Evolutionary conservation across 2,888 invertebrate species (phyloP), one percentile per base, ranked within the genome.

Genomic region (Bombylius discolor): DNA sequence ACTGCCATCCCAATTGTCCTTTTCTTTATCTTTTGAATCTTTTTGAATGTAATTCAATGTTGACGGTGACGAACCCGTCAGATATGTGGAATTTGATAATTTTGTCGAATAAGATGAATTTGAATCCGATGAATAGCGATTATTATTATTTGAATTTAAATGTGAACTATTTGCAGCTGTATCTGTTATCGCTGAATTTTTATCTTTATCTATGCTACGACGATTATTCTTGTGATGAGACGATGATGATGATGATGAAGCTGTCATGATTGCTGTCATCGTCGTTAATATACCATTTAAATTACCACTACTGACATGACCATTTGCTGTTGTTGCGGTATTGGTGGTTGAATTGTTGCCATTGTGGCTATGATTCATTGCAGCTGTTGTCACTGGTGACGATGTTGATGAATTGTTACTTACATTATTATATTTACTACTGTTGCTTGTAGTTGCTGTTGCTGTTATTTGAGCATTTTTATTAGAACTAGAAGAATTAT

Each of bases 201-300:
- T 73, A 48, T 73, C 73, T 62, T 73, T 73, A 60, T 74, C 73
- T 61, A 68, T 62, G 63, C 73, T 72, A 46, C 60, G 60, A 57
- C 72, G 72, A 49, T 71, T 69, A 63, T 68, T 69, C 62, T 66
- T 70, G 61, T 69, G 52, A 45, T 45, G 5, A 45, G 4, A 14
- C 14, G 45, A 14, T 11, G 39, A 11, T 4, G 39, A 42, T 68
- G 49, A 62, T 64, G 51, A 63, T 65, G 51, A 62, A 64, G 52
- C 62, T 62, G 55, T 63, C 61, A 32, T 56, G 51, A 32, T 62
- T 64, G 52, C 62, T 62, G 55, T 63, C 61, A 32, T 56, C 52
- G 34, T 60, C 56, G 46, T 55, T 47, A 56, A 61, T 54, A 69
- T 66, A 33, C 68, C 68, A 64, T 70, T 71, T 52, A 68, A 63